phyloP scores from a whole-genome alignment of 2,797 vertebrate genomes.

The Dallia pectoralis region DNA sequence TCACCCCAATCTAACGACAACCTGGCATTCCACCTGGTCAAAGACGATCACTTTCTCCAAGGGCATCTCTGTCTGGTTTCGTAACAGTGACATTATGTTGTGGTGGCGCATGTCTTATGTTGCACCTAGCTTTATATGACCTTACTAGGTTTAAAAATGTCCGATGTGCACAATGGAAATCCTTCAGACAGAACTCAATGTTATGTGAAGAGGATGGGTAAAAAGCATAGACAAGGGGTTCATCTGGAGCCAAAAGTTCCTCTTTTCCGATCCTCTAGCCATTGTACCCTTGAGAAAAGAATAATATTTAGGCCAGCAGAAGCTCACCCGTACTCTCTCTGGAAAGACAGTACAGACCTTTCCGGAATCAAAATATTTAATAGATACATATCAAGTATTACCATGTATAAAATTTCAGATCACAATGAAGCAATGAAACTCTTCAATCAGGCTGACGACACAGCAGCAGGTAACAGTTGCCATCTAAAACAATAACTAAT shows the following conservation, averaged over 20 bases:
- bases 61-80: not conserved
- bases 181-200: too few species aligned
- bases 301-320: not conserved
- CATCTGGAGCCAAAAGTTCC: too few species aligned
- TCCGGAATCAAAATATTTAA: conserved; percentile 99
- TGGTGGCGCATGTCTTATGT: not conserved
- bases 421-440: conserved; percentile 94
- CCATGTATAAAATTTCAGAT: conserved; percentile 99
- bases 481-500: conserved; percentile 79
- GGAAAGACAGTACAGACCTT: conserved; percentile 29
- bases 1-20: not conserved
- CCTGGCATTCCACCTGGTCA: not conserved
- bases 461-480: conserved; percentile 69
- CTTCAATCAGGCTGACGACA: conserved; percentile 83
- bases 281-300: not conserved
- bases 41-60: not conserved
- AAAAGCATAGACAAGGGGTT: too few species aligned
- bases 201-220: too few species aligned
- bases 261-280: not conserved
- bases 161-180: too few species aligned
- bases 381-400: conserved; percentile 93
- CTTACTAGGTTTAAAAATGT: not conserved
- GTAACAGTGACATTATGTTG: not conserved
- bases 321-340: not conserved
- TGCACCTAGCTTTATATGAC: not conserved